Evolutionary conservation across 2,113 vertebrate genomes (phyloP), one percentile per base, ranked within the genome.

Genomic region (Poeciliopsis prolifica): DNA sequence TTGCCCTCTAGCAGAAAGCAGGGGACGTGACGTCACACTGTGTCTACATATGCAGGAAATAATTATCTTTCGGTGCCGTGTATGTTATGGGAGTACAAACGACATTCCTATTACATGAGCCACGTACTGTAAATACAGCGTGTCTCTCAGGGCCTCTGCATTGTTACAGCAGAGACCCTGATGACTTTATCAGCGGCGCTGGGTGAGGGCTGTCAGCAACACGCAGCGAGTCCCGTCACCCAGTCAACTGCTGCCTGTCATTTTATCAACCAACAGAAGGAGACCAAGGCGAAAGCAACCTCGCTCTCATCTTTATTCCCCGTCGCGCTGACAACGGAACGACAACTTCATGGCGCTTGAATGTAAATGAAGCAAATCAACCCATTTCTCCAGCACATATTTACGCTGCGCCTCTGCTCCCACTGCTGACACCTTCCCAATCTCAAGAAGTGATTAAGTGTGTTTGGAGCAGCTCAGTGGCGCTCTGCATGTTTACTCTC

Each of bases 261-360:
- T 65, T 70, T 63, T 77, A 77, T 87, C 83, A 82, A 73, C 72
- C 48, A n/a, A 72, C 28, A 44, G 61, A 63, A 75, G 44, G 28
- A 44, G 68, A 79, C 63, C 51, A 22, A 44, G 67, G 51, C 33
- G 35, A 72, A 65, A 77, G 65, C 73, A 68, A 80, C 29, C 58
- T 14, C 68, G 2, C 28, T 37, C 75, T 74, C 72, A 75, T 79
- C 77, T 78, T 67, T 7, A 2, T 33, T 66, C 61, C 68, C 75
- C 64, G 28, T 51, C 61, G 30, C 65, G 9, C 31, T 87, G 88
- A 89, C 85, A 74, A 15, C 64, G 44, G 3, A 65, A 40, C 78
- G 90, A 91, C 87, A 87, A 85, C 72, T 87, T 87, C 70, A 81
- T 72, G 72, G 78, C 61, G 28, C 33, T 24, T 61, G 70, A 65